Evolutionary conservation across 2,113 vertebrate genomes (phyloP), one percentile per base, ranked within the genome.

Genomic region (Percina caprodes): DNA sequence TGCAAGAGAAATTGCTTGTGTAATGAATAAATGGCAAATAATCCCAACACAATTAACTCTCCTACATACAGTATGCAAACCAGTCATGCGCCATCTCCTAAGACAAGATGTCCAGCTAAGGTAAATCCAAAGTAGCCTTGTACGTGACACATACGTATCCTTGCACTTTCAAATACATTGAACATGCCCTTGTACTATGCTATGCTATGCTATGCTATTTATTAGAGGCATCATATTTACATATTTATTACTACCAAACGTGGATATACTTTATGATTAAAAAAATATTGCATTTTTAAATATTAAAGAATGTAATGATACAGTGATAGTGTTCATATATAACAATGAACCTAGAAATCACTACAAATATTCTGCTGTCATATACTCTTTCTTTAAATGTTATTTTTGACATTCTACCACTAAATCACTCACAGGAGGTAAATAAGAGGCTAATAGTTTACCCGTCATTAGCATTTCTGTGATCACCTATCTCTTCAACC

Each of bases 1-100:
- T 90, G 81, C 86, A 86, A 74, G 77, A 82, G 74, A 90, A 92
- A 85, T 79, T 91, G 87, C 89, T 91, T 90, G 87, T 83, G 91
- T 90, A 89, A 90, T 93, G 89, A 92, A 90, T 89, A 93, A 93
- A 91, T 91, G 91, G 83, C 84, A 92, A 93, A 92, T 92, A 91
- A 93, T 92, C 89, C 90, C 85, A 76, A 62, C 54, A 90, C 89
- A 92, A 90, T 92, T 93, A 91, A 92, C 86, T 90, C 68, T 80
- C 84, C 83, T 62, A 82, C 83, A 89, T 87, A 80, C 80, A 81
- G 60, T 88, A 90, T 87, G 90, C 84, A 89, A 93, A 91, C 81
- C 74, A 81, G 83, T 78, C 84, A 81, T 79, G 80, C 84, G 79
- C 56, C 77, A 77, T 87, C 88, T 88, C 69, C 75, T 51, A 65